phyloP scores from a whole-genome alignment of 2,113 vertebrate genomes.

The Cardinalis cardinalis region DNA sequence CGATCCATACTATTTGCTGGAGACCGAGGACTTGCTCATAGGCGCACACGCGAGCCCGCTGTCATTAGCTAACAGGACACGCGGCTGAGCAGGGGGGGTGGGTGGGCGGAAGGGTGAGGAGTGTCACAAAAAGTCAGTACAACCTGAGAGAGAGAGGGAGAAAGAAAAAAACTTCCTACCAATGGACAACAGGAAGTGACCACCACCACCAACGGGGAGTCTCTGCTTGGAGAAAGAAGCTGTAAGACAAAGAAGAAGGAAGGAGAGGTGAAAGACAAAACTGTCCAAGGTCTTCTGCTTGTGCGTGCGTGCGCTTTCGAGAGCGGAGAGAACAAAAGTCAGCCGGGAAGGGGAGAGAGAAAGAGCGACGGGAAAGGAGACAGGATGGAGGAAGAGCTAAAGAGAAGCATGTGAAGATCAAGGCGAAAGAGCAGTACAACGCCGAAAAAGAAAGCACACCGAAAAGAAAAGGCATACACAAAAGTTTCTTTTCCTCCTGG shows the following conservation, averaged over 20 bases:
- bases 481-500: constrained; percentile 42
- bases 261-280: constrained; percentile 59
- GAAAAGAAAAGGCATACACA: not conserved
- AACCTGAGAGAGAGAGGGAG: constrained; percentile 31
- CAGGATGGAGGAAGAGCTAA: constrained; percentile 1
- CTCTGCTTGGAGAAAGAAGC: constrained; percentile 53
- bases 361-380: not conserved
- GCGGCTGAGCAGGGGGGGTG: not conserved
- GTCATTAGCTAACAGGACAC: constrained; percentile 26
- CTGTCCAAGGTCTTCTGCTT: constrained; percentile 22
- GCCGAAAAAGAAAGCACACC: not conserved
- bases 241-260: constrained; percentile 65
- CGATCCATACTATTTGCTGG: constrained; percentile 28
- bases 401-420: constrained; percentile 12
- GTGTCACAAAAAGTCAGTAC: constrained; percentile 41
- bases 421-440: not conserved
- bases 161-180: constrained; percentile 58
- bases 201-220: constrained; percentile 46
- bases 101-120: not conserved
- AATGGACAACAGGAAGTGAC: constrained; percentile 68
- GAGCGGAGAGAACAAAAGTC: constrained; percentile 61
- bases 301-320: not conserved
- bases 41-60: not conserved
- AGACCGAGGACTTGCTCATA: constrained; percentile 6
- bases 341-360: constrained; percentile 16